Conservation (phyloP, 2,797 vertebrate genomes). For the Leptatherina wallacei region DNA sequence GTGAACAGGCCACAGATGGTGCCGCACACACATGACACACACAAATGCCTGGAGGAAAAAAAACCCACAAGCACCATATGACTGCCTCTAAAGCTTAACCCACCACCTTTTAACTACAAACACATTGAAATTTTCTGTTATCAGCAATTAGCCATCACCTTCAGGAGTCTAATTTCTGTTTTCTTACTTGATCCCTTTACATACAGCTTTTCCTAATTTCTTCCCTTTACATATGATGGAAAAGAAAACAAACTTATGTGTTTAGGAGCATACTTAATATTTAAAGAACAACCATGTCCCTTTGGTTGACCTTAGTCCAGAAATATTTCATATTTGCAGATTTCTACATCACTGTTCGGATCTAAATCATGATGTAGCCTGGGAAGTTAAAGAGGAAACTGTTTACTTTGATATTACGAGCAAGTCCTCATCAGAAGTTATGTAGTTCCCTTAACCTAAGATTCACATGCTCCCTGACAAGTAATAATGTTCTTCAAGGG, state of each 20-base stretch:
- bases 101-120: conserved; percentile 34
- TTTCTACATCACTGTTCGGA: neutral
- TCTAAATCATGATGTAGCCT: neutral
- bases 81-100: conserved; percentile 48
- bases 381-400: neutral
- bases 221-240: neutral
- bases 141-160: conserved; percentile 4
- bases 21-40: conserved; percentile 30
- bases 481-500: neutral
- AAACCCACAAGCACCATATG: conserved; percentile 60
- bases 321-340: neutral
- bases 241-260: neutral
- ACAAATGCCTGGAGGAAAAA: conserved; percentile 61
- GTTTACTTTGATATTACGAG: neutral
- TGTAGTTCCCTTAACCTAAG: neutral
- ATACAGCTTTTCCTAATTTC: neutral
- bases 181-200: neutral
- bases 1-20: conserved; percentile 79
- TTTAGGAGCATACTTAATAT: neutral
- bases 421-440: neutral
- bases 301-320: neutral
- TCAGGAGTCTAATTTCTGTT: neutral
- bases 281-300: neutral
- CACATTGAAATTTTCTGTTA: conserved; percentile 10
- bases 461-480: neutral